phyloP scores from a whole-genome alignment of 2,113 vertebrate genomes.

The Malurus alboscapulatus region DNA sequence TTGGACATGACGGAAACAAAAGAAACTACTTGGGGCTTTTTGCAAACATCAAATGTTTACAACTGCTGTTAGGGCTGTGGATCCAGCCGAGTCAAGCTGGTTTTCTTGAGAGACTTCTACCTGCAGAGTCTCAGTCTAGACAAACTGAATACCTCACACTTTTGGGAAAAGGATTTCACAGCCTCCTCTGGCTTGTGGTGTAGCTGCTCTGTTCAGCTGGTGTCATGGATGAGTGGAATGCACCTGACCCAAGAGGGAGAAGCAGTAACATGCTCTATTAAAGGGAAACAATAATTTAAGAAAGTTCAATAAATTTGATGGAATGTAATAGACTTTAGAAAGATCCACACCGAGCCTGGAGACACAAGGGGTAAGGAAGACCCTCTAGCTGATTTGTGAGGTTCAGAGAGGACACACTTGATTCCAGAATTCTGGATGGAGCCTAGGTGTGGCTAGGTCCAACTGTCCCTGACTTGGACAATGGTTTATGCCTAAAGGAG shows the following conservation, averaged over 20 bases:
- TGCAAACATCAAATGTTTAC: not conserved
- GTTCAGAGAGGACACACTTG: accelerated
- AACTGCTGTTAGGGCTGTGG: not conserved
- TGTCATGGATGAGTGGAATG: not conserved
- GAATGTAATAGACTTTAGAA: not conserved
- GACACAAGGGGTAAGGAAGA: not conserved
- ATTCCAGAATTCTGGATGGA: not conserved
- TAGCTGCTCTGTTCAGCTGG: not conserved
- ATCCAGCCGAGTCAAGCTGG: not conserved
- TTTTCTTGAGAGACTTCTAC: not conserved
- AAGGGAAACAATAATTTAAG: not conserved
- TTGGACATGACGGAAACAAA: not conserved
- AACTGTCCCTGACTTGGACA: not conserved
- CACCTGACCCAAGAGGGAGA: not conserved
- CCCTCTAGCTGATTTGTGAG: not conserved
- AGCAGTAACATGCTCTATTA: not conserved
- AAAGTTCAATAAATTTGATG: not conserved
- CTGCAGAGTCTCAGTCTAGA: not conserved
- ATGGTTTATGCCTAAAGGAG: not conserved
- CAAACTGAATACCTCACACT: not conserved
- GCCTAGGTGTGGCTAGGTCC: not conserved
- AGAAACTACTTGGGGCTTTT: not conserved
- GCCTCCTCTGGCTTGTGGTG: not conserved
- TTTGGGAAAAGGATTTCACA: not conserved
- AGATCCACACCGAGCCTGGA: not conserved